Percentiles rank a stretch among this genome's conserved stretches.
phyloP scores from a whole-genome alignment of 2,113 vertebrate species.

The Barnardius zonarius region DNA sequence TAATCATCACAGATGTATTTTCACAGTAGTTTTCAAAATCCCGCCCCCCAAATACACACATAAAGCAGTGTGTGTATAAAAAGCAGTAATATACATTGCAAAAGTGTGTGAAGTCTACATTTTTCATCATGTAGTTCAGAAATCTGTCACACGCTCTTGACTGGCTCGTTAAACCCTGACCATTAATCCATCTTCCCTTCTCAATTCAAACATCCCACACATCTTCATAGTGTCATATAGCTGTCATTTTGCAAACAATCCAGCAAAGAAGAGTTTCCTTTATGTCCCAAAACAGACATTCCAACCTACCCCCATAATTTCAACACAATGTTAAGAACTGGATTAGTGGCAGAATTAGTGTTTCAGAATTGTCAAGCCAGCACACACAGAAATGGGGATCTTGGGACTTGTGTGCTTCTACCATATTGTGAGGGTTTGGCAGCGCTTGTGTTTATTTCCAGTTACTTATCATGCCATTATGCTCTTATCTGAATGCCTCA shows the following conservation, averaged over 20 bases:
- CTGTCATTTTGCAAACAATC: not conserved
- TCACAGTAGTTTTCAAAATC: not conserved
- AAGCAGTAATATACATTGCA: not conserved
- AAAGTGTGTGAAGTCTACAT: not conserved
- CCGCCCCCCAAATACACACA: not conserved
- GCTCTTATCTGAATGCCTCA: not conserved
- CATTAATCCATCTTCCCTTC: not conserved
- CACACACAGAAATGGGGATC: not conserved
- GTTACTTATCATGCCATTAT: not conserved
- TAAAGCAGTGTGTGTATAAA: not conserved
- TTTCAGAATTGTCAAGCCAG: not conserved
- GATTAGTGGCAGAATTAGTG: not conserved
- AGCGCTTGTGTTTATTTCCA: not conserved
- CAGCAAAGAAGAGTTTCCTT: not conserved
- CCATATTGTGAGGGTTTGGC: not conserved
- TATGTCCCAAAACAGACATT: not conserved
- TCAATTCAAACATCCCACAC: not conserved
- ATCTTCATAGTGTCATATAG: not conserved
- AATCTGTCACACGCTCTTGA: not conserved
- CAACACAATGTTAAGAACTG: not conserved
- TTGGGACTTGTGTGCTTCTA: not conserved
- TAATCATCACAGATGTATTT: not conserved
- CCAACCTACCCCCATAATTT: not conserved
- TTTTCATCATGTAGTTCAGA: not conserved
- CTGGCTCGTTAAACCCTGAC: not conserved